A percentile compares a stretch with the other conserved stretches of the same genome.
Evolutionary conservation across 1,140 invertebrate genomes (phyloP).

Genomic region (Ylistrum balloti): DNA sequence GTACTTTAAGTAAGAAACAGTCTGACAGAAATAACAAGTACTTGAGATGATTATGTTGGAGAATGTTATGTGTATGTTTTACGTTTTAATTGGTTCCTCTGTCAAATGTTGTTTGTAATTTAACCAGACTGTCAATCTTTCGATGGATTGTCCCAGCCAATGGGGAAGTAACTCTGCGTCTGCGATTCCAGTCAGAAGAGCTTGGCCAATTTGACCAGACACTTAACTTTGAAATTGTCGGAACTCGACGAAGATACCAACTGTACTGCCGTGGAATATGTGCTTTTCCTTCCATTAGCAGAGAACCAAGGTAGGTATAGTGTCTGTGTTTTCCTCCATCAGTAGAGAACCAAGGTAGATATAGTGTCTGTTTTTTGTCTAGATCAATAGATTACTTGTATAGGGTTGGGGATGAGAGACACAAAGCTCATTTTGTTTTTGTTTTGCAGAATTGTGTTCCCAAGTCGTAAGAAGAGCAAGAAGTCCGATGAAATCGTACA

Average conservation of each 20-base stretch:
- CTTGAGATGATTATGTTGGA: no score
- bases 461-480: conserved; percentile 78
- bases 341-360: conserved; percentile 81
- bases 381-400: no score
- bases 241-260: conserved; percentile 81
- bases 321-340: conserved; percentile 79
- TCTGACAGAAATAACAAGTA: no score
- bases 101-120: no score
- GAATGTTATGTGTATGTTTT: no score
- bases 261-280: conserved; percentile 82
- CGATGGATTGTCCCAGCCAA: conserved; percentile 81
- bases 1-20: no score
- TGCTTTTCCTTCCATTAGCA: conserved; percentile 82
- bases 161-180: conserved; percentile 74
- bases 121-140: conserved; percentile 79
- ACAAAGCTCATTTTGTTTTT: neutral
- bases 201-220: conserved; percentile 83
- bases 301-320: conserved; percentile 80
- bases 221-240: conserved; percentile 82
- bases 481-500: conserved; percentile 80
- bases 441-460: conserved; percentile 80
- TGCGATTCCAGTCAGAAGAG: conserved; percentile 81
- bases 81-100: no score
- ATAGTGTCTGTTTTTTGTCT: neutral
- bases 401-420: no score